Evolutionary conservation across 2,888 invertebrate species (phyloP).

Genomic region (Acrocera orbiculus): DNA sequence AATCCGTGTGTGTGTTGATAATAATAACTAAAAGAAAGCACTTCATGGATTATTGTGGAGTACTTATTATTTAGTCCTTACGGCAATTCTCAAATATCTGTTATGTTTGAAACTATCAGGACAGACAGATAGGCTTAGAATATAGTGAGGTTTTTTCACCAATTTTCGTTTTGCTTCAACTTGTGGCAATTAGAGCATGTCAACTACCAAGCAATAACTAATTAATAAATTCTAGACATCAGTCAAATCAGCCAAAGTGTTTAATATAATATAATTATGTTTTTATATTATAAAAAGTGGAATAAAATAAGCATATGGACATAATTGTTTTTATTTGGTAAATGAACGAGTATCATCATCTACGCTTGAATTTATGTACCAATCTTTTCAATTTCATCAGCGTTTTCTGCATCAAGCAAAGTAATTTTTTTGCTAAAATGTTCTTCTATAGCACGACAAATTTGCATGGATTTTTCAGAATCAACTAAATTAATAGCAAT

Average conservation of each 20-base stretch:
- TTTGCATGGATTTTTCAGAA: conserved; percentile 47
- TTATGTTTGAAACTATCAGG: conserved; percentile 74
- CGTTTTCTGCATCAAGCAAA: conserved; percentile 72
- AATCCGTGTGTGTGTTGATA: conserved; percentile 76
- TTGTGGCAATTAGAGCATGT: conserved; percentile 84
- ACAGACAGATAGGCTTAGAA: conserved; percentile 59
- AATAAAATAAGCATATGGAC: too few relatives aligned
- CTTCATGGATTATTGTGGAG: conserved; percentile 69
- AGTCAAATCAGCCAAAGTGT: too few relatives aligned
- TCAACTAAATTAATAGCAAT: conserved; percentile 96
- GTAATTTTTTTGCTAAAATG: conserved; percentile 80
- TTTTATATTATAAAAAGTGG: too few relatives aligned
- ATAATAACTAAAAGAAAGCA: conserved; percentile 54
- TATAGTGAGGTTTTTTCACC: conserved; percentile 88
- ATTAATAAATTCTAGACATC: too few relatives aligned
- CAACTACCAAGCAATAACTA: conserved; percentile 42
- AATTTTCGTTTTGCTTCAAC: conserved; percentile 71
- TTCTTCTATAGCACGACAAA: conserved; percentile 62
- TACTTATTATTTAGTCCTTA: conserved; percentile 58
- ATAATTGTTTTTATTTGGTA: too few relatives aligned
- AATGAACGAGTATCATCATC: too few relatives aligned
- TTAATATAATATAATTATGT: too few relatives aligned
- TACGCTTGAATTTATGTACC: conserved; percentile 42
- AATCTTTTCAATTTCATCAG: conserved; percentile 85
- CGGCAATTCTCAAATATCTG: conserved; percentile 81